Percentiles rank a stretch among this genome's conserved stretches.
phyloP scores from a whole-genome alignment of 1,140 invertebrate species.

The Pissodes strobi region DNA sequence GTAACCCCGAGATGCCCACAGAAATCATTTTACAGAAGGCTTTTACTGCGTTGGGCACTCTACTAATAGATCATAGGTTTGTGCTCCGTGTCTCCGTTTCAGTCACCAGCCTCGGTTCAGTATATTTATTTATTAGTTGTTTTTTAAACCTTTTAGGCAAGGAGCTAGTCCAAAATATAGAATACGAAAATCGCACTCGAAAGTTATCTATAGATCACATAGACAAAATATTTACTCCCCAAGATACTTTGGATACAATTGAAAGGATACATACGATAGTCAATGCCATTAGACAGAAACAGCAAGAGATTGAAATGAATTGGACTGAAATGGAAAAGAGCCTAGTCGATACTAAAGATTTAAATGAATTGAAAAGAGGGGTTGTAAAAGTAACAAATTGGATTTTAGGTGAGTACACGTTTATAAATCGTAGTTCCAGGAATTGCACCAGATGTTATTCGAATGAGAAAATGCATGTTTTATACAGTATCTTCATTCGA shows the following conservation, averaged over 20 bases:
- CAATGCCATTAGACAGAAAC: slow-evolving; percentile 64
- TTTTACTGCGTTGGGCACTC: too few relatives aligned
- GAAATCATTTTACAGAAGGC: too few relatives aligned
- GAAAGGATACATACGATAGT: slow-evolving; percentile 62
- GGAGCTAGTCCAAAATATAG: slow-evolving; percentile 51
- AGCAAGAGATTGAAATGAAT: slow-evolving; percentile 64
- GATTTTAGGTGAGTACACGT: slow-evolving; percentile 64
- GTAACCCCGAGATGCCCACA: too few relatives aligned
- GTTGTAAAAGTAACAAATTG: slow-evolving; percentile 73
- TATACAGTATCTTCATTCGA: too few relatives aligned
- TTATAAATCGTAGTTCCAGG: too few relatives aligned
- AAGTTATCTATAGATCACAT: slow-evolving; percentile 51
- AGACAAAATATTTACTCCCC: slow-evolving; percentile 58
- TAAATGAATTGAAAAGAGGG: slow-evolving; percentile 65
- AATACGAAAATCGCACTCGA: slow-evolving; percentile 51
- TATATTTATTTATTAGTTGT: too few relatives aligned
- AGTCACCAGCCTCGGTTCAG: too few relatives aligned
- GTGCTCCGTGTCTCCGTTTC: too few relatives aligned
- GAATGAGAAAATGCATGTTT: too few relatives aligned
- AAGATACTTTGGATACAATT: slow-evolving; percentile 66
- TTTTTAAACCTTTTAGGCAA: slow-evolving; percentile 48
- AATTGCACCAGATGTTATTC: too few relatives aligned
- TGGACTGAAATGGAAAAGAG: slow-evolving; percentile 65
- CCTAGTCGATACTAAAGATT: slow-evolving; percentile 65
- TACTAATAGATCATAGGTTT: too few relatives aligned